Base-by-base conservation (phyloP, 2,113 vertebrate genomes). In the Eurypyga helias region DNA sequence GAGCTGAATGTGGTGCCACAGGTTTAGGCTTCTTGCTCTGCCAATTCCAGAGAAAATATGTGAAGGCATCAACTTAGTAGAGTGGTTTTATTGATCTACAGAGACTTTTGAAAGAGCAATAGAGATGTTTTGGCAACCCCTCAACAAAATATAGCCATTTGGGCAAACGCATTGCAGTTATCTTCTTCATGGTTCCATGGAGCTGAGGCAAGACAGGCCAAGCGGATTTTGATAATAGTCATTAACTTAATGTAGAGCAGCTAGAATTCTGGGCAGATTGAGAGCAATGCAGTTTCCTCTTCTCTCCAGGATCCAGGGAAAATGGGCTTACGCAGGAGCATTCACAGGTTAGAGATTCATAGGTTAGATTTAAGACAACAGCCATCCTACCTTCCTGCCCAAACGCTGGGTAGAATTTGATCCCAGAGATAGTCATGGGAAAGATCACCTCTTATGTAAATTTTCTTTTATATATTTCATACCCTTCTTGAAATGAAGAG, bases 71-170 rank as follows among this genome's bases (percentile, higher is more conserved):
- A 72, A 33, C 52, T 60, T 89, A 64, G 65, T 81, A 75, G n/a
- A 92, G 82, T 96, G 82, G 29, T 93, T 96, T 96, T 92, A 90
- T 90, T 82, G 94, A 94, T 96, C 72, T 82, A 62, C 24, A 65
- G 86, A 81, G 43, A 43, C 34, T 77, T 82, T 76, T 87, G 67
- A 92, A 93, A 94, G 86, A 89, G 18, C 34, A 45, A 9, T 54
- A 75, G 69, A 60, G 48, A 81, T 45, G 38, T 87, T 92, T 92
- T 96, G 97, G 86, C 95, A 95, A 8, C 26, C 17, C 21, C 38
- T 81, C 83, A 89, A 83, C 48, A 89, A 85, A 90, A 75, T 69
- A 87, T 26, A 89, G 72, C 67, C 79, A 26, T 86, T 78, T 71
- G 80, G 45, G 48, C 85, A 97, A 78, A 73, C 87, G 67, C 8